Evolutionary conservation across 2,888 invertebrate species (phyloP), one percentile per base, ranked within the genome.

Genomic region (Drosophila fungiperda): DNA sequence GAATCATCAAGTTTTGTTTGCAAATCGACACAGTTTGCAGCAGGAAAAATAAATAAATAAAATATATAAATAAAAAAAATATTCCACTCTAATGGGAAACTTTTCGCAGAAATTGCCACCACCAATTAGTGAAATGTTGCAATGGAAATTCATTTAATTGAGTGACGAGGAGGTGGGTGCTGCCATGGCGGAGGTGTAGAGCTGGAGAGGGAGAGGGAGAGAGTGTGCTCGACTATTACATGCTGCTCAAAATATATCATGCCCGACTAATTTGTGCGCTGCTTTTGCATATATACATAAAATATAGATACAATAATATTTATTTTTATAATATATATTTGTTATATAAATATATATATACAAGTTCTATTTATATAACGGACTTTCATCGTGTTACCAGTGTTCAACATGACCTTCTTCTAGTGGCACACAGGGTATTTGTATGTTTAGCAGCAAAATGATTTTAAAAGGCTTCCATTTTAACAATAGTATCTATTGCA

Each of bases 61-160:
- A 20, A 20, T 12, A 12, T 0, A 15, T 0, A 23, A 45, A 45
- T 7, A 8, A 3, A 17, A 17, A 17, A 45, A 45, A 36, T 29
- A 40, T 55, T 26, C n/a, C 5, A n/a, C 29, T 12, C 2, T 29
- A 20, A 55, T 55, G 55, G 8, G 0, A 55, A 40, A 29, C 29
- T 55, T 40, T 55, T 20, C 40, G 12, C 20, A 20, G 40, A 32
- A 40, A 40, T 20, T 32, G n/a, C 15, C 57, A 40, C 29, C 32
- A 32, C 42, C 32, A 42, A 57, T 57, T 57, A 57, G 57, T 32
- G 5, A 3, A 57, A 29, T 42, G 40, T 33, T 11, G 57, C 42
- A 23, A 32, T 32, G 32, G 6, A 40, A 57, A 40, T 57, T n/a
- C 57, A 42, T 57, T 57, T 40, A 38, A 29, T 40, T 32, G 15